Evolutionary conservation across 2,113 vertebrate genomes (phyloP), one percentile per base, ranked within the genome.

Genomic region (Oceanites oceanicus): DNA sequence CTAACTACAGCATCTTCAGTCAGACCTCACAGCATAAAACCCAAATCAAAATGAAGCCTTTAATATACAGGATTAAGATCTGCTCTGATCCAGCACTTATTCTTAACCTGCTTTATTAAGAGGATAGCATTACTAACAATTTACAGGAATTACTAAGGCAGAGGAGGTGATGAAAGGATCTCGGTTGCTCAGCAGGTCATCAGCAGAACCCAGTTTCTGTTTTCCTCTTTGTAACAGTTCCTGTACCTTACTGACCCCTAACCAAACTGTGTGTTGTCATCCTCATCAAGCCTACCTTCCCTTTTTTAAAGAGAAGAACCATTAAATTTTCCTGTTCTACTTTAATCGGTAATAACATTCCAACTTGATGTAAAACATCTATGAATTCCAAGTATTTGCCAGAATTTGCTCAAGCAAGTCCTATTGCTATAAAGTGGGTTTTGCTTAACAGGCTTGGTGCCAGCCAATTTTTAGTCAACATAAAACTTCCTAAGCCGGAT

Each of bases 61-160:
- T 71, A 91, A 85, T 40, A 92, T 91, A 95, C 34, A 76, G 62
- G 90, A 96, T 94, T 95, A 92, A 86, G 90, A 93, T 71, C 58
- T 82, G 49, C 53, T 90, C 81, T 94, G 62, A 94, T 93, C 87
- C 62, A 90, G 71, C 92, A 82, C 58, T 94, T 90, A 74, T 21
- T 93, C 78, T 92, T 94, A 88, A 93, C 74, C 71, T 88, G 92
- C 78, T 93, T 85, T 94, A 92, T 92, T 94, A 96, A 91, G 94
- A 94, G 92, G 92, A 89, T 74, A 92, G 81, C 81, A 92, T 86
- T 96, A 88, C 90, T 59, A 90, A 49, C 77, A 90, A 93, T 93
- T 95, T 93, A 91, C 49, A 61, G 87, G 90, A 79, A 90, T 97
- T 97, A 91, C 89, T 90, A 56, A 91, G 78, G 77, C 87, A 95